Evolutionary conservation across 2,888 invertebrate species (phyloP), one percentile per base, ranked within the genome.

Genomic region (Plebejus melissa): DNA sequence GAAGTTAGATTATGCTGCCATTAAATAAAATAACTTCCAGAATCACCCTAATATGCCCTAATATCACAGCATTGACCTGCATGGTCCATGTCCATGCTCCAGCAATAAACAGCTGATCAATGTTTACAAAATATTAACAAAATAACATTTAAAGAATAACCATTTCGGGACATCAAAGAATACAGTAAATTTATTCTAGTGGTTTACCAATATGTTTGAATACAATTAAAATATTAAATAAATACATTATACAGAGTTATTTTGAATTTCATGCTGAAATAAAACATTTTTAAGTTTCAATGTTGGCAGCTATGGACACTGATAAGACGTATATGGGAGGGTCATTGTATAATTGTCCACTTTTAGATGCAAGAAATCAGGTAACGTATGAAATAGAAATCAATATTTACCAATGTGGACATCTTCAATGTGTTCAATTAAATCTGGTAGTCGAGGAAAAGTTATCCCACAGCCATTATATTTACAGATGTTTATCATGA

Each of bases 401-500:
- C 78, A 78, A 90, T 91, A 94, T 90, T 94, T 95, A 97, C 97
- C 97, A 87, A 97, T 96, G 91, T 97, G 97, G 82, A 96, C 96
- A 88, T 96, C 96, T 94, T 97, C 97, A 85, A 98, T 97, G 92
- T 97, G 97, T 88, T 96, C 96, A 87, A 97, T 97, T 87, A 97
- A 94, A 87, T 97, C 97, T 82, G 95, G 94, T 88, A 97, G 94
- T 90, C 95, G 96, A 85, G 96, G 95, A 95, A 97, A 98, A 85
- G 95, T 96, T 88, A 96, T 95, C 85, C 96, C 97, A 95, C 97
- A 98, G 93, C 96, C 96, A 94, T 96, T 96, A 93, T 96, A 97
- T 95, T 97, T 97, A 94, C 97, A 97, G 94, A 96, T 96, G 95
- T 98, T 97, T 93, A 96, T 94, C 95, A 97, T 95, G 95, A 97